Base-by-base conservation (phyloP, 2,797 vertebrate species). In the Vultur gryphus region DNA sequence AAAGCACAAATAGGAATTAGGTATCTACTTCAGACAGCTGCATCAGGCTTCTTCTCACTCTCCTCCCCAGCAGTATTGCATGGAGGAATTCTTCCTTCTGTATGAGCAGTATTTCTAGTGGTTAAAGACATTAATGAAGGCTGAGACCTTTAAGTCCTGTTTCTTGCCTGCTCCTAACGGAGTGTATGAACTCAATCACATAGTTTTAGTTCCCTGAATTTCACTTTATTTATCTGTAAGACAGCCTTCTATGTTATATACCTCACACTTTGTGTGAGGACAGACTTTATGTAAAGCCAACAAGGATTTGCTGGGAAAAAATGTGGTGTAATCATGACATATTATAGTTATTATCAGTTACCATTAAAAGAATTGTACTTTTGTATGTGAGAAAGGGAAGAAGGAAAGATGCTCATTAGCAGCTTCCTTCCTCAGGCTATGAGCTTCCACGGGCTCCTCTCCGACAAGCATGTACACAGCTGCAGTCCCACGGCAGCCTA, bases 401-500 rank as follows among this genome's bases (percentile, higher is more conserved):
- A 90, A 94, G 83, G 78, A 91, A 94, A 94, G 76, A 95, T 92
- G 84, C 75, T 96, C 71, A 92, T 96, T 94, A 95, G 57, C 88
- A 73, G 69, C 92, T 95, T 92, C 86, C 91, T 96, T 96, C 93
- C 88, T 94, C 64, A 67, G 87, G 80, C 88, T 95, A 51, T 82
- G 80, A 82, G 86, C 37, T 96, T 95, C 77, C 66, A 84, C 3
- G 2, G 59, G 57, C 84, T 97, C 54, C 77, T 95, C 70, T 95
- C n/a, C 3, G 44, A 67, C 87, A 51, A 75, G 75, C 46, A 1
- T 26, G 79, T 84, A 33, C 76, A 58, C 89, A 96, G 94, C 92
- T 96, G 91, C 69, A 78, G 70, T 83, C 65, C 95, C 91, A 77
- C 13, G 0, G 75, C 87, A 96, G 87, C 64, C 84, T 67, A 44